phyloP scores from a whole-genome alignment of 1,140 invertebrate species.

The Andrena cerasifolii region DNA sequence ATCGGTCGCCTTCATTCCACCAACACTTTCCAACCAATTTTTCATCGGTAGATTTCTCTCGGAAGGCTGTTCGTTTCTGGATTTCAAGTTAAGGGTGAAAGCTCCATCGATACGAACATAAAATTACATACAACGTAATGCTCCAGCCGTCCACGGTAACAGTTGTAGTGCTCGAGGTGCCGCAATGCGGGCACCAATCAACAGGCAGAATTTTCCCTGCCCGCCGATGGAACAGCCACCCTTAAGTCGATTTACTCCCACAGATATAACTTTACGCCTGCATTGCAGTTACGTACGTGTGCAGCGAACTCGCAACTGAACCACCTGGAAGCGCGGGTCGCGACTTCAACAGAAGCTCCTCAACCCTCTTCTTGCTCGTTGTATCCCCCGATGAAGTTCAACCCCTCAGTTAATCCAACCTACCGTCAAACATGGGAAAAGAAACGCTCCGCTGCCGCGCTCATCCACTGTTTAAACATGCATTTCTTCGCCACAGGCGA shows the following conservation, averaged over 20 bases:
- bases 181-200: constrained; percentile 61
- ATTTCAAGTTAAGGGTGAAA: too few species aligned
- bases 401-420: background rate
- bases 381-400: too few species aligned
- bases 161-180: constrained; percentile 42
- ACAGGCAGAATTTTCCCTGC: constrained; percentile 48
- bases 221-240: constrained; percentile 40
- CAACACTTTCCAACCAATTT: too few species aligned
- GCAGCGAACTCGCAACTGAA: constrained; percentile 22
- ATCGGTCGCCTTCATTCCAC: constrained; percentile 48
- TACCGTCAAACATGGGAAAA: background rate
- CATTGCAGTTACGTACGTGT: constrained; percentile 57
- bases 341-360: background rate
- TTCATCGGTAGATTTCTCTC: too few species aligned
- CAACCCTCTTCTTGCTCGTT: background rate
- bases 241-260: constrained; percentile 46
- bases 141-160: background rate
- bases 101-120: too few species aligned
- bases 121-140: background rate
- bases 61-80: too few species aligned
- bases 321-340: background rate
- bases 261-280: constrained; percentile 59
- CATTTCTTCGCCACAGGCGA: too few species aligned
- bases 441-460: too few species aligned
- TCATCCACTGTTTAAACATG: too few species aligned